Evolutionary conservation across 2,888 invertebrate genomes (phyloP), one percentile per base, ranked within the genome.

Genomic region (Ochropleura leucogaster): DNA sequence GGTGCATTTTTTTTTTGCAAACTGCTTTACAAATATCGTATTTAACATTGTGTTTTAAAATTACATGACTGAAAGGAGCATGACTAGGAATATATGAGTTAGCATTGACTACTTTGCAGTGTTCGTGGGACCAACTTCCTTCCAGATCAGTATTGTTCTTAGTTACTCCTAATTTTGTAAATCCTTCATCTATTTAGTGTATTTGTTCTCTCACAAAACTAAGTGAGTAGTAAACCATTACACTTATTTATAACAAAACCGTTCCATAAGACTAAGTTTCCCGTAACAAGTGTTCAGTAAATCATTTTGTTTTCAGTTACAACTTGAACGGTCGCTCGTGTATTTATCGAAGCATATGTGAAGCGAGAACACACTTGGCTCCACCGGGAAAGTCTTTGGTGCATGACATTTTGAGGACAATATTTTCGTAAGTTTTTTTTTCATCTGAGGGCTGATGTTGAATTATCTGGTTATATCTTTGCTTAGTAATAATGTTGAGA

Each of bases 261-360:
- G 63, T 75, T 75, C 47, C 72, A 63, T 64, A 72, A 69, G 72
- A 75, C 67, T 68, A 83, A 85, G 69, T 85, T 85, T 85, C 42
- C 60, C 53, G 82, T 85, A 85, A 82, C 85, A 83, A 83, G 72
- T 84, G 77, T 80, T 77, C 78, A 77, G 72, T 80, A 84, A 73
- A 80, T 76, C 63, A 84, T 87, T 80, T 77, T 84, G 70, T 79
- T 82, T 97, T 97, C 91, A 98, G 98, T 68, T 96, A 96, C 87
- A 97, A 97, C 64, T 90, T 97, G n/a, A 97, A 97, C 82, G 97
- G 97, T 0, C 95, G 95, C 49, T 93, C 96, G 30, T 98, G 98
- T 90, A 92, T 98, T 68, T 95, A 97, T 88, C 96, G 97, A 85
- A 97, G 97, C 77, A 97, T 98, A 77, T 98, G 98, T 88, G 98